phyloP scores from a whole-genome alignment of 1,140 invertebrate species.

The Penaeus chinensis region DNA sequence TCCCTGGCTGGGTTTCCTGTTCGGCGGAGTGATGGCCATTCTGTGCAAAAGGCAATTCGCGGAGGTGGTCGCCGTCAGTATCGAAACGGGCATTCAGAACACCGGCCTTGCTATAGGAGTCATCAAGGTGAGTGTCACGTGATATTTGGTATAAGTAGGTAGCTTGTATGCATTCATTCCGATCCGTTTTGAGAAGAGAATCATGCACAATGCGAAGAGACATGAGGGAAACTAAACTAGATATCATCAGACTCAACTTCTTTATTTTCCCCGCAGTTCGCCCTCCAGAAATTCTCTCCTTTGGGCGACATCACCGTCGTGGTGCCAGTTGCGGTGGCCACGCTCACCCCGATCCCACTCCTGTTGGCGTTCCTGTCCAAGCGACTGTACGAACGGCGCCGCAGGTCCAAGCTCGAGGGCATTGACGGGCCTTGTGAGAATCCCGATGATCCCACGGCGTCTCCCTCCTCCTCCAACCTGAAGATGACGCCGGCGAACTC shows the following conservation, averaged over 20 bases:
- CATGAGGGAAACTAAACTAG: background rate
- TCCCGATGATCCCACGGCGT: no score
- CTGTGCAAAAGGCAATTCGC: constrained; percentile 66
- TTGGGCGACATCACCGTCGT: constrained; percentile 68
- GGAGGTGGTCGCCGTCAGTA: constrained; percentile 85
- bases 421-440: no score
- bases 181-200: no score
- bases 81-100: constrained; percentile 95
- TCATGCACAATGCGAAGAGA: no score
- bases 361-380: constrained; percentile 36
- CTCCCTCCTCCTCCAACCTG: no score
- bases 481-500: no score
- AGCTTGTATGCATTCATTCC: no score
- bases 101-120: constrained; percentile 74
- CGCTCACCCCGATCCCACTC: constrained; percentile 93
- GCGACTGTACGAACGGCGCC: no score
- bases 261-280: background rate
- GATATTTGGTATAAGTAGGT: no score
- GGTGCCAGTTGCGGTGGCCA: constrained; percentile 87
- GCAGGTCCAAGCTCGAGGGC: no score
- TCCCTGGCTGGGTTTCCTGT: constrained; percentile 25
- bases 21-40: background rate
- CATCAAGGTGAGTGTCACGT: background rate
- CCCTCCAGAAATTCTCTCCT: no score
- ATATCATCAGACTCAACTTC: background rate